A percentile compares a stretch with the other conserved stretches of the same genome.
Conservation (phyloP, 2,888 invertebrate genomes). For the Zaprionus lineosus region DNA sequence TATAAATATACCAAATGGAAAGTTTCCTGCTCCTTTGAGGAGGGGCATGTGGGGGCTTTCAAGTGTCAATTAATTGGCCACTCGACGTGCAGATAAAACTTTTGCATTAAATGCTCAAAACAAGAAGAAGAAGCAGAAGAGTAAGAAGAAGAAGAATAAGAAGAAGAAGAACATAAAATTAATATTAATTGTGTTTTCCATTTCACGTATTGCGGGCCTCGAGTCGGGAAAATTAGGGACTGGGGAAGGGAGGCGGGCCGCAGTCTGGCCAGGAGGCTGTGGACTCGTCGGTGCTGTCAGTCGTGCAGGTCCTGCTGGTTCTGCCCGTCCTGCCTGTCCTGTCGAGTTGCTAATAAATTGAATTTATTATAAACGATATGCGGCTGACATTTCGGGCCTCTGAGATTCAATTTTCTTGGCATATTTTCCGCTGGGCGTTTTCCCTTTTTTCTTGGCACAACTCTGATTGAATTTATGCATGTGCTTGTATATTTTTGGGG, state of each 20-base stretch:
- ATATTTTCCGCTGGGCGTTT: slow-evolving; percentile 17
- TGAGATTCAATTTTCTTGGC: slow-evolving; percentile 60
- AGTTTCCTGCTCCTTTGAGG: too few species aligned
- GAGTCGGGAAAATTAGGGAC: slow-evolving; percentile 42
- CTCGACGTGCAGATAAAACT: slow-evolving; percentile 37
- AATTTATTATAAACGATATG: slow-evolving; percentile 68
- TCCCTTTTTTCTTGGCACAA: slow-evolving; percentile 14
- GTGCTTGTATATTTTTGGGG: slow-evolving; percentile 29
- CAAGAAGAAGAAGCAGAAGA: too few species aligned
- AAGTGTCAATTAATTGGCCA: slow-evolving; percentile 67
- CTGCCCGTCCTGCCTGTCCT: too few species aligned
- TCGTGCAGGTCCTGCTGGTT: too few species aligned
- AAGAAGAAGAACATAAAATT: slow-evolving; percentile 59
- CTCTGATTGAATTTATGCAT: slow-evolving; percentile 64
- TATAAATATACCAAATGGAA: too few species aligned
- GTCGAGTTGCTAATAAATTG: slow-evolving; percentile 63
- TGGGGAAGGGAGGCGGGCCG: too few species aligned
- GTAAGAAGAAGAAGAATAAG: too few species aligned
- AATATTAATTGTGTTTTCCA: slow-evolving; percentile 75
- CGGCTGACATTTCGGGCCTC: slow-evolving; percentile 55
- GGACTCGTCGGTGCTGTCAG: too few species aligned
- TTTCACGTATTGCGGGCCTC: slow-evolving; percentile 37
- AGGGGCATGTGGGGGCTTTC: slow-evolving; percentile 72
- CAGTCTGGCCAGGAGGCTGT: too few species aligned
- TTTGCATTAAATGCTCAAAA: slow-evolving; percentile 60